Conservation (phyloP, 2,113 vertebrate species). For the Podiceps cristatus region DNA sequence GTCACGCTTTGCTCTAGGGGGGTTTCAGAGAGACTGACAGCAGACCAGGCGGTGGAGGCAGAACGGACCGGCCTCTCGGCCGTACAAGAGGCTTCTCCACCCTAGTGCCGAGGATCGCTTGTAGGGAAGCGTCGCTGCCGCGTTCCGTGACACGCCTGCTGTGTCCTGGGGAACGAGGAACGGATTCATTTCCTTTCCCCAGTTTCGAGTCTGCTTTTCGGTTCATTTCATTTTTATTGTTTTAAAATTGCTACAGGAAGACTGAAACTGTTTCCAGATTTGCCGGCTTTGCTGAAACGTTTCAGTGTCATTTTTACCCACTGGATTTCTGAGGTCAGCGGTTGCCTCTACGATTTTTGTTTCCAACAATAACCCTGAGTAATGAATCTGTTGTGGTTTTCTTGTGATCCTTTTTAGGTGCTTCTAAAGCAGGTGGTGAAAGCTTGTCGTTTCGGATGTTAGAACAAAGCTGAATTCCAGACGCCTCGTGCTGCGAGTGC, state of each 20-base stretch:
- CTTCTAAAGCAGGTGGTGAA: slow-evolving; percentile 14
- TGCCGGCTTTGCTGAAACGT: background rate
- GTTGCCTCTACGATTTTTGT: background rate
- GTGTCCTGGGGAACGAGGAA: background rate
- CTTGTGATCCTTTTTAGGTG: background rate
- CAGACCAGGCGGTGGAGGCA: background rate
- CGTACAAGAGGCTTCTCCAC: background rate
- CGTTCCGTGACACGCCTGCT: background rate
- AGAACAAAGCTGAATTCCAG: slow-evolving; percentile 3
- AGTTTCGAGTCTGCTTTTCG: background rate
- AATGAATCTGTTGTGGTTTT: background rate
- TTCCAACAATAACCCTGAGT: background rate
- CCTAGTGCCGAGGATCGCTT: background rate
- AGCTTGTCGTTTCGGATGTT: background rate
- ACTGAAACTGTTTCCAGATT: background rate
- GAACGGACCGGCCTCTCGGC: background rate
- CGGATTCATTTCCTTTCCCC: background rate
- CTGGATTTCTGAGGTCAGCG: background rate
- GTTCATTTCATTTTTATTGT: background rate
- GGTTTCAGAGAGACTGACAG: background rate
- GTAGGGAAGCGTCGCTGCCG: background rate
- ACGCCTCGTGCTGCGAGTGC: background rate
- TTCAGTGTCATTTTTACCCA: background rate
- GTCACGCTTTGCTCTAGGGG: background rate
- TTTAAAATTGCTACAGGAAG: background rate